Evolutionary conservation across 2,888 invertebrate species (phyloP), one percentile per base, ranked within the genome.

Genomic region (Archaeoteleia sp.): DNA sequence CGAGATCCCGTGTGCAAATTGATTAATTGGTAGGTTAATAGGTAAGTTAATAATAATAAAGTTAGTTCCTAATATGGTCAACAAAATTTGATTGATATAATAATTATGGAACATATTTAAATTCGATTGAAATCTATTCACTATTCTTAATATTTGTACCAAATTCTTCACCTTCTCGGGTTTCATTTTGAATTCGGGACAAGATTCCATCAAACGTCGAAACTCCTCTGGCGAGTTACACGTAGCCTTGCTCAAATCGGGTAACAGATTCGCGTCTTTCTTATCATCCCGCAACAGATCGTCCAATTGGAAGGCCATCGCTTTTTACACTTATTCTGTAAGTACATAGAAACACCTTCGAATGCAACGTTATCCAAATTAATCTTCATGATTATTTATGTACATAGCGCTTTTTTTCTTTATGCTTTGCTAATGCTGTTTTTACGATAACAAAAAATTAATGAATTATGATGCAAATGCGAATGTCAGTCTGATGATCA

Each of bases 111-210:
- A n/a, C n/a, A n/a, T n/a, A n/a, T n/a, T n/a, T n/a, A n/a, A n/a
- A n/a, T n/a, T n/a, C n/a, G n/a, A n/a, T n/a, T n/a, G n/a, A n/a
- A n/a, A n/a, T n/a, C n/a, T n/a, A n/a, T n/a, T n/a, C n/a, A n/a
- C n/a, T n/a, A n/a, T n/a, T n/a, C n/a, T 29, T 29, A 7, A 2
- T 9, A 29, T 29, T 9, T 30, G 10, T 32, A 13, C 17, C 27
- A 23, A n/a, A 39, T 40, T 23, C 27, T 35, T 23, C 40, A 91
- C 93, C 88, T 94, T 95, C 81, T 95, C 95, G 0, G 94, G 91
- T 72, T 94, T 91, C 74, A 95, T 94, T 86, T 95, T 95, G 81
- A 93, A 95, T 83, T 96, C 96, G 0, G 95, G 95, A 7, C 95
- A 93, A 86, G 93, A 93, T 78, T 95, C 95, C 82, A 94, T 88